Base-by-base conservation (phyloP, 2,888 invertebrate species). In the Graphium colonna region DNA sequence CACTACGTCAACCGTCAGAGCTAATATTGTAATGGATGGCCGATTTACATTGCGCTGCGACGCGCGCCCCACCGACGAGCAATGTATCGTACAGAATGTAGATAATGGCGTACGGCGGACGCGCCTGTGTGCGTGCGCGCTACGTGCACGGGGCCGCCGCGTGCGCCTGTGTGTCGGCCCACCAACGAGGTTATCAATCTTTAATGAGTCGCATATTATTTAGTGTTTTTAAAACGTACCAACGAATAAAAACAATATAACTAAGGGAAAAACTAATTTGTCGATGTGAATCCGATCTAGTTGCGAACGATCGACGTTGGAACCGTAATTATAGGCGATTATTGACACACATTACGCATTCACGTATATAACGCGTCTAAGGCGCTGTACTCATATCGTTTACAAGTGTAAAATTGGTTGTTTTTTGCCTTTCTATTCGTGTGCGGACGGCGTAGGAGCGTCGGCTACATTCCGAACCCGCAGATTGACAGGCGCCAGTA, bases 111-210 rank as follows among this genome's bases (percentile, higher is more conserved):
- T 60, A 58, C n/a, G 28, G 17, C 18, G 41, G 28, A 44, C 15
- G 58, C 45, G 60, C 48, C 64, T 68, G 70, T 65, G 69, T 55
- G 68, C 64, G 55, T 60, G 63, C 42, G 64, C 55, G 64, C 60
- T 63, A 64, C 63, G 40, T 41, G 63, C 59, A 61, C 64, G 65
- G 40, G 33, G 63, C 58, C 60, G 61, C 67, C 62, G 65, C 64
- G 66, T 64, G 68, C 64, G 67, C 63, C 17, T 53, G 65, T 63
- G 63, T 67, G 70, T 65, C 64, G 65, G 72, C 71, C 75, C 79
- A 78, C 75, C 75, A 75, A 75, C 76, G 76, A 79, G 81, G 81
- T 82, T 82, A 83, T 82, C 79, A 80, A 79, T 80, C 77, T 82
- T 67, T 67, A 69, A 76, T 77, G 76, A 80, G 77, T 77, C 73